Evolutionary conservation across 1,140 invertebrate genomes (phyloP).

Genomic region (Zaprionus taronus): DNA sequence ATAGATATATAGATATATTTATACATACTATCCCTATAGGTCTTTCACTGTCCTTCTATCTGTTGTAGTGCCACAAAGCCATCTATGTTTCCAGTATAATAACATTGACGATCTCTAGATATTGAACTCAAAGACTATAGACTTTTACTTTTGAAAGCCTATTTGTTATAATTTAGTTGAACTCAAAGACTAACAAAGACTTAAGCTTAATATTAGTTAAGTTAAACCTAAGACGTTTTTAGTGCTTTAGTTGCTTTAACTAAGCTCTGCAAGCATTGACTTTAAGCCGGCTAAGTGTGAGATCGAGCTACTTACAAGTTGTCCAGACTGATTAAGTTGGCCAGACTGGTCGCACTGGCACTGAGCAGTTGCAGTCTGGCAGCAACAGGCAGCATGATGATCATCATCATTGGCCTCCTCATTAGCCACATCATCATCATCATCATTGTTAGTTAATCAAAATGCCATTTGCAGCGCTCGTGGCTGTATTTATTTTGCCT

Average conservation of each 20-base stretch:
- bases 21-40: too few relatives aligned
- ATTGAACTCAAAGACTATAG: too few relatives aligned
- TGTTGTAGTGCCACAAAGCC: too few relatives aligned
- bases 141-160: too few relatives aligned
- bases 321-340: constrained; percentile 11
- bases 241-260: too few relatives aligned
- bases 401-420: not conserved
- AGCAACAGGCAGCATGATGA: constrained; percentile 14
- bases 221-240: not conserved
- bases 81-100: too few relatives aligned
- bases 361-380: not conserved
- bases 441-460: constrained; percentile 57
- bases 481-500: constrained; percentile 18
- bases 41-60: too few relatives aligned
- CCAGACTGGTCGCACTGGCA: constrained; percentile 5
- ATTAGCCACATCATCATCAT: constrained; percentile 21
- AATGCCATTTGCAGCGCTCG: constrained; percentile 53
- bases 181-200: too few relatives aligned
- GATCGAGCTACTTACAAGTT: constrained; percentile 10
- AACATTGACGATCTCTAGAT: too few relatives aligned
- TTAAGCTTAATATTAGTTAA: not conserved
- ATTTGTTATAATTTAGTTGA: too few relatives aligned
- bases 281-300: constrained; percentile 9
- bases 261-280: constrained; percentile 4
- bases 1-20: too few relatives aligned